These are phyloP conservation scores for Felis catus DNA, from an alignment of 2,113 vertebrate species.

Conservation along the genomic window F.catus_Fca126_mat1.0 CM031419.1:143338501-143339000, in stretches of 20 bases:
- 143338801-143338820: not conserved
- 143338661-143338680: not conserved
- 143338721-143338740: not conserved
- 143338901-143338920: not conserved
- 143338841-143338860: not conserved
- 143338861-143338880: not conserved
- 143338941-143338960: not conserved
- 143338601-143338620: not conserved
- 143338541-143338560: slow-evolving; percentile 17
- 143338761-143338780: not conserved
- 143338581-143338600: not conserved
- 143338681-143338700: not conserved
- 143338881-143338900: not conserved
- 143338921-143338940: not conserved
- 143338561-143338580: not conserved
- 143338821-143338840: not conserved
- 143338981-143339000: not conserved
- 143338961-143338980: not conserved
- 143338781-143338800: not conserved
- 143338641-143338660: not conserved
- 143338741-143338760: not conserved
- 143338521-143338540: not conserved
- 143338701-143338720: slow-evolving; percentile 29
- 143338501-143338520: not conserved
- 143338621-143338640: not conserved